These are phyloP conservation scores for Unio delphinus DNA, from an alignment of 2,888 invertebrate genomes.

Conservation along the genomic window DNA sequence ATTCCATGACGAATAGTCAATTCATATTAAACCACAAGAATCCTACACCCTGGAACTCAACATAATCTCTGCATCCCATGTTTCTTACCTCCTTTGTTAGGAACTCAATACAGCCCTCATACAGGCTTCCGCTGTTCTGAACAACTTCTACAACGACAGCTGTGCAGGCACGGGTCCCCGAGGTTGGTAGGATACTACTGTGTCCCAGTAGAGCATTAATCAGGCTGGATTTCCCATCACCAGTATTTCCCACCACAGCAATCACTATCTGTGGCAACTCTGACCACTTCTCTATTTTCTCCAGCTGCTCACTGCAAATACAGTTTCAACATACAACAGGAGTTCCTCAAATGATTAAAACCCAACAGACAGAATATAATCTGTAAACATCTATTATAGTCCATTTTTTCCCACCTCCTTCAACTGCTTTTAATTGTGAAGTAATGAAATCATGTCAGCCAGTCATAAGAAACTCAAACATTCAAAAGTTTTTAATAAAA, in stretches of 20 bases:
- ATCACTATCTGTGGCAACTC: slow-evolving; percentile 47
- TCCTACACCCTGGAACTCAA: too few relatives aligned
- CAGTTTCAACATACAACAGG: background rate
- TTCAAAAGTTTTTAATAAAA: too few relatives aligned
- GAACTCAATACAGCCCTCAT: slow-evolving; percentile 51
- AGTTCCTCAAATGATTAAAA: too few relatives aligned
- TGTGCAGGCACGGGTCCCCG: slow-evolving; percentile 59
- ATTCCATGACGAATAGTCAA: too few relatives aligned
- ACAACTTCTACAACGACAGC: slow-evolving; percentile 49
- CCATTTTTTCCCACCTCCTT: too few relatives aligned
- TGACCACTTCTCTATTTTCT: slow-evolving; percentile 23
- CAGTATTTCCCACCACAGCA: slow-evolving; percentile 59
- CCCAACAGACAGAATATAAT: too few relatives aligned
- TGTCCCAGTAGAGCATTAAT: slow-evolving; percentile 59
- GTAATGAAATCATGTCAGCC: too few relatives aligned
- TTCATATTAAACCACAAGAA: too few relatives aligned
- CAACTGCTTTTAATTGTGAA: too few relatives aligned
- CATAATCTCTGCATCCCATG: background rate
- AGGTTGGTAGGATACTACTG: slow-evolving; percentile 53
- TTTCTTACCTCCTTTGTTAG: slow-evolving; percentile 45
- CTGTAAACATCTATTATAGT: too few relatives aligned
- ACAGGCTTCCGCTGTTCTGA: too few relatives aligned
- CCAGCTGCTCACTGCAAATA: slow-evolving; percentile 31
- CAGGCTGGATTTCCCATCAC: slow-evolving; percentile 55
- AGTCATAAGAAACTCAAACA: too few relatives aligned